A percentile compares a stretch with the other conserved stretches of the same genome.
Evolutionary conservation across 2,797 vertebrate species (phyloP).

Genomic region (Syngnathus acus): DNA sequence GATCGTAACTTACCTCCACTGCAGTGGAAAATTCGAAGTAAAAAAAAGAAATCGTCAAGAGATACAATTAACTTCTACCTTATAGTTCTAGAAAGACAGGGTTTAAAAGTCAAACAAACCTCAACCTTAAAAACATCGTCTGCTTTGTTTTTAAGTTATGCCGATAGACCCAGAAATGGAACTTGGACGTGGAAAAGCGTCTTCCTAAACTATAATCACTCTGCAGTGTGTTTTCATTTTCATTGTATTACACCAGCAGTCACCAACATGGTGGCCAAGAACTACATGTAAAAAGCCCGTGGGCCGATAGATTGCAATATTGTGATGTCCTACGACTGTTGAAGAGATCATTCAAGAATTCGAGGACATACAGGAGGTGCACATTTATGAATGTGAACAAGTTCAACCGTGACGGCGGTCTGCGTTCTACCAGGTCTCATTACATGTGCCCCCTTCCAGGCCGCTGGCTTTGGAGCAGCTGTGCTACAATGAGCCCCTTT

Average conservation of each 20-base stretch:
- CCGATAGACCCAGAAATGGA: background rate
- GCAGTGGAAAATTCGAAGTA: no score
- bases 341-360: background rate
- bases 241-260: no score
- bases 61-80: no score
- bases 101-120: no score
- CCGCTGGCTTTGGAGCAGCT: slow-evolving; percentile 18
- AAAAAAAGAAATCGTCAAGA: background rate
- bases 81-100: no score
- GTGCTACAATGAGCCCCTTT: slow-evolving; percentile 38
- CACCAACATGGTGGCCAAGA: no score
- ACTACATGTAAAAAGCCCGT: no score
- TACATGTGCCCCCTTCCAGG: background rate
- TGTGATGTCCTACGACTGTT: no score
- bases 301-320: no score
- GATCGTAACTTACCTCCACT: no score
- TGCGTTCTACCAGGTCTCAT: background rate
- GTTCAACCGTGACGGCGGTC: background rate
- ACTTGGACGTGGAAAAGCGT: background rate
- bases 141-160: no score
- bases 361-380: background rate
- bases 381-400: background rate
- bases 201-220: background rate
- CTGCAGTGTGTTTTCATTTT: background rate
- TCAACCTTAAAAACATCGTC: no score